Evolutionary conservation across 2,113 vertebrate genomes (phyloP).

Genomic region (Lanius collurio): DNA sequence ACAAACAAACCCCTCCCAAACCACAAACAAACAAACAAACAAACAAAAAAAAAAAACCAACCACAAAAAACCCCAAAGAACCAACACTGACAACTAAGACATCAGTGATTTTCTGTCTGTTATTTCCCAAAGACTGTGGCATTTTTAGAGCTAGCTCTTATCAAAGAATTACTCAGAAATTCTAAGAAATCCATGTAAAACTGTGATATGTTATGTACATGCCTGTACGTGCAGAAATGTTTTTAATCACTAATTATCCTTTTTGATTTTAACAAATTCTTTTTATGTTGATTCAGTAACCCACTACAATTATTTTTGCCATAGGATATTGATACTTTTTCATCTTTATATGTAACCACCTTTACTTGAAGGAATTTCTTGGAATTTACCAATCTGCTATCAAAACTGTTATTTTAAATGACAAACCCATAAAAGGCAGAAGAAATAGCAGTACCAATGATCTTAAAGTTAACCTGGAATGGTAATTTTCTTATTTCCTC

Average conservation of each 20-base stretch:
- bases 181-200: neutral
- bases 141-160: neutral
- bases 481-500: neutral
- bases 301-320: neutral
- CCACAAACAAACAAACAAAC: fast-evolving
- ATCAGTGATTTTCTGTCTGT: neutral
- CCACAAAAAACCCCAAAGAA: neutral
- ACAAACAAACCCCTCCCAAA: too few species aligned
- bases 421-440: neutral
- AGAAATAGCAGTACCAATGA: neutral
- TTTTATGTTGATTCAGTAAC: neutral
- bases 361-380: neutral
- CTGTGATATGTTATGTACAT: fast-evolving
- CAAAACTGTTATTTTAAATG: neutral
- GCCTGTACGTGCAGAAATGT: neutral
- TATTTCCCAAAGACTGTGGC: neutral
- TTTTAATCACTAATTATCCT: neutral
- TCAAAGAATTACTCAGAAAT: neutral
- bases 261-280: neutral
- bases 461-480: neutral
- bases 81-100: neutral
- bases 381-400: neutral
- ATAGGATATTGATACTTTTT: neutral
- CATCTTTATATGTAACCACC: neutral
- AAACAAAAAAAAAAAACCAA: neutral